Conservation (phyloP, 2,888 invertebrate species). For the Volucella zonaria region DNA sequence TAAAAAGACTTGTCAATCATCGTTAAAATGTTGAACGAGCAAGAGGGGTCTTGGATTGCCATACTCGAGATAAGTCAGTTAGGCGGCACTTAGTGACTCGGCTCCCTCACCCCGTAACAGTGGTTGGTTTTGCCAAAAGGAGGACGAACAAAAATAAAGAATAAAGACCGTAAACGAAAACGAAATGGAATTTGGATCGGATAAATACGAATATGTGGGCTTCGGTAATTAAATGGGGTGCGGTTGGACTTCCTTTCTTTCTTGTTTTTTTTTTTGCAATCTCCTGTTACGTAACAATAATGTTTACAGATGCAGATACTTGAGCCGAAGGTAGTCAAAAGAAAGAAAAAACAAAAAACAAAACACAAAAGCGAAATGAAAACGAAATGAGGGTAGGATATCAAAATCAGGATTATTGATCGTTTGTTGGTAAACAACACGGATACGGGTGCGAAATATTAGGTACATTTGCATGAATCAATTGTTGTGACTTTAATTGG, state of each 20-base stretch:
- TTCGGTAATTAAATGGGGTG: constrained; percentile 69
- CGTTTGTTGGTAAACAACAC: constrained; percentile 68
- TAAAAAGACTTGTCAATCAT: constrained; percentile 72
- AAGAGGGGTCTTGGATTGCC: constrained; percentile 22
- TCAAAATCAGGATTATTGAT: constrained; percentile 66
- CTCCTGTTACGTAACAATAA: constrained; percentile 61
- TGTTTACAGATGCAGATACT: constrained; percentile 71
- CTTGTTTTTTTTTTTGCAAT: constrained; percentile 44
- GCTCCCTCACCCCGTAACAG: constrained; percentile 57
- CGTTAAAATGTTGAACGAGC: constrained; percentile 50
- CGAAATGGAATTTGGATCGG: constrained; percentile 55
- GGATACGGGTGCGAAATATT: constrained; percentile 67
- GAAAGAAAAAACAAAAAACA: constrained; percentile 4
- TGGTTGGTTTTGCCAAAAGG: constrained; percentile 56
- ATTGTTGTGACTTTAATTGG: constrained; percentile 40
- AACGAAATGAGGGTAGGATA: constrained; percentile 56
- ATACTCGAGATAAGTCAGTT: constrained; percentile 43
- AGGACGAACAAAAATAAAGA: constrained; percentile 31
- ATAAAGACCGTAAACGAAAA: constrained; percentile 19
- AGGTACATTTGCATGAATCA: constrained; percentile 46
- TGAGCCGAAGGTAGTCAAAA: constrained; percentile 1
- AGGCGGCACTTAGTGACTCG: constrained; percentile 52
- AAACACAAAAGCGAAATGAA: constrained; percentile 16
- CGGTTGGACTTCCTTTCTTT: constrained; percentile 19
- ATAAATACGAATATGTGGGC: constrained; percentile 50